Percentiles rank a stretch among this genome's conserved stretches.
Conservation (phyloP, 2,113 vertebrate genomes). For the Anarrhichthys ocellatus region DNA sequence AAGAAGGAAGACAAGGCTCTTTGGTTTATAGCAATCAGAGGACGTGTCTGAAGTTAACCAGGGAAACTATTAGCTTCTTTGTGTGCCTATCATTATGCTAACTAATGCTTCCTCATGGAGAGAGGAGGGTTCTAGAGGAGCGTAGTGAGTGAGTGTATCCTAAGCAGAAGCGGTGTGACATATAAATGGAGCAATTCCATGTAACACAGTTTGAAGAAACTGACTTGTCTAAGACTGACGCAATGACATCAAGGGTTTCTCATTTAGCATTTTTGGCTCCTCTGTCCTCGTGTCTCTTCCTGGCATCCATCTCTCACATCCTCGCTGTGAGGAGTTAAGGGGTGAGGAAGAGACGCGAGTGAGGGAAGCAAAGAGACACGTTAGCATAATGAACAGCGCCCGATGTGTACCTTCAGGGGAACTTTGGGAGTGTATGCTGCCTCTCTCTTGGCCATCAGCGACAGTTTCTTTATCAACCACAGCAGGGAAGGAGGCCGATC, state of each 20-base stretch:
- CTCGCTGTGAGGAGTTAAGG: background rate
- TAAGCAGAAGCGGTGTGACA: no score
- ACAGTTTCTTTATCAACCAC: conserved; percentile 93
- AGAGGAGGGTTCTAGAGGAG: no score
- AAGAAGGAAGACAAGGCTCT: background rate
- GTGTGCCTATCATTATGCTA: background rate
- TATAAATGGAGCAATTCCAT: no score
- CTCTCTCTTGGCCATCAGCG: conserved; percentile 90
- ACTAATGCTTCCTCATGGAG: no score
- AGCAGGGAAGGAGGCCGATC: conserved; percentile 85
- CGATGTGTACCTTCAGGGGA: conserved; percentile 87
- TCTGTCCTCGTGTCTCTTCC: background rate
- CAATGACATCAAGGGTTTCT: no score
- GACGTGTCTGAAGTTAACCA: no score
- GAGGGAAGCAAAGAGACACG: background rate
- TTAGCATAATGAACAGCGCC: background rate
- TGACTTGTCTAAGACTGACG: no score
- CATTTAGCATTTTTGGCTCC: background rate
- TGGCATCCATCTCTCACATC: no score
- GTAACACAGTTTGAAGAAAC: no score
- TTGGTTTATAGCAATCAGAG: no score
- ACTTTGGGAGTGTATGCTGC: conserved; percentile 91
- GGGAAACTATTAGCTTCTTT: background rate
- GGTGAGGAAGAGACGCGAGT: background rate
- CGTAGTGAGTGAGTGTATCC: no score